Conservation (phyloP, 2,888 invertebrate species). For the Scaptomyza caliginosa region DNA sequence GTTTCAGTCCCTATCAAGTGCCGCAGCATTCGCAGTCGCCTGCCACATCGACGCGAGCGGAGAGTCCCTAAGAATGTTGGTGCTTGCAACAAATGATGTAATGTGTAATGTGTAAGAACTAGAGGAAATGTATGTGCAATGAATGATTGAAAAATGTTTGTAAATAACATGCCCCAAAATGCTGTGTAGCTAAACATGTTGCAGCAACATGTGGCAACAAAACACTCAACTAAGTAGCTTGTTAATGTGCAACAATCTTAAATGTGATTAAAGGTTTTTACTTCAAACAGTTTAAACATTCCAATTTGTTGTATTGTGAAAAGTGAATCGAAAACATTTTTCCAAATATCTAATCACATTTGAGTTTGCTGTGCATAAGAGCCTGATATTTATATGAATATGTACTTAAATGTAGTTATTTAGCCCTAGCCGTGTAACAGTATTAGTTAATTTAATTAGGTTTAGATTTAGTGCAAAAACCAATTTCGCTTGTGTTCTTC, state of each 20-base stretch:
- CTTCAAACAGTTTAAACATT: conserved; percentile 11
- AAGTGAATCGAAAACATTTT: not conserved
- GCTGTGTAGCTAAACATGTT: conserved; percentile 53
- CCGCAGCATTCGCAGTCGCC: conserved; percentile 75
- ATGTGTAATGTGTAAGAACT: not conserved
- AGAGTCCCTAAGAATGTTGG: conserved; percentile 55
- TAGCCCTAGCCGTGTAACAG: conserved; percentile 66
- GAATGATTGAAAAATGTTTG: conserved; percentile 63
- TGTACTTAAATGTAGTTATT: conserved; percentile 49
- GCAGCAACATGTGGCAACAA: conserved; percentile 66
- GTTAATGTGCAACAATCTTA: conserved; percentile 20
- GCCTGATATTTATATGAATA: conserved; percentile 17
- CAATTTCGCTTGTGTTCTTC: conserved; percentile 34
- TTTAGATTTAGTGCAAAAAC: conserved; percentile 55
- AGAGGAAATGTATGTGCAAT: conserved; percentile 72
- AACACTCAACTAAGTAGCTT: conserved; percentile 33
- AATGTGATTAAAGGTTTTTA: conserved; percentile 16
- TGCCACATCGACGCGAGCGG: conserved; percentile 64
- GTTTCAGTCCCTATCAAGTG: conserved; percentile 83
- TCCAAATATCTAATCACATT: conserved; percentile 1
- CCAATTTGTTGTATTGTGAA: not conserved
- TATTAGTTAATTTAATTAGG: conserved; percentile 78
- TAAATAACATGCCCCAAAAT: conserved; percentile 52
- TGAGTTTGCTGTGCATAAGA: conserved; percentile 16
- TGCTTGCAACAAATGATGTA: not conserved